phyloP scores from a whole-genome alignment of 2,797 vertebrate genomes.

The Lepilemur septentrionalis region DNA sequence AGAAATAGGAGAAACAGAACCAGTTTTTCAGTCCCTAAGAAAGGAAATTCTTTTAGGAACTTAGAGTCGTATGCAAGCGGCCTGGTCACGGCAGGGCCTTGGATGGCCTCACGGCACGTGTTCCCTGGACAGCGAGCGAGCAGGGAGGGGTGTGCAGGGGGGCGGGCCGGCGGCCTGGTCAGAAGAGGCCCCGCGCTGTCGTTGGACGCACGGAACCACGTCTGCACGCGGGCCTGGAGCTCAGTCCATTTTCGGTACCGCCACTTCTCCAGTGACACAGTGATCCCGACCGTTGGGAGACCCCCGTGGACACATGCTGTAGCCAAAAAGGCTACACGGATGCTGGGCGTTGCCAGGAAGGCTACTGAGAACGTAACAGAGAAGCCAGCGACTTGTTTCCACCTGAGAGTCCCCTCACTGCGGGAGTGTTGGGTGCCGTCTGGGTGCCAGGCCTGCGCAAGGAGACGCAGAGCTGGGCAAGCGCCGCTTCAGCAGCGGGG shows the following conservation, averaged over 20 bases:
- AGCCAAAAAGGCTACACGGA: neutral
- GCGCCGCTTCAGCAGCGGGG: no score
- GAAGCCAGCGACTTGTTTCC: neutral
- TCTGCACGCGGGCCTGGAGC: neutral
- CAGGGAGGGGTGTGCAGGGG: neutral
- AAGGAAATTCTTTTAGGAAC: neutral
- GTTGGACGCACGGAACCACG: rapidly evolving
- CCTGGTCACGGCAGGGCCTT: neutral
- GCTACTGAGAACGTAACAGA: neutral
- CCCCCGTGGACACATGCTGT: neutral
- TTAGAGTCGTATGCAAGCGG: neutral
- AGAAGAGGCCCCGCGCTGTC: neutral
- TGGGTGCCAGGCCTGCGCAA: no score
- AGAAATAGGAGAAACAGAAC: neutral
- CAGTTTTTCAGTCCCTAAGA: neutral
- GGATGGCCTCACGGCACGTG: rapidly evolving
- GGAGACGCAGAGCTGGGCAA: neutral
- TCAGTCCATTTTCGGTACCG: neutral
- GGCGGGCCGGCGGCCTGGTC: neutral
- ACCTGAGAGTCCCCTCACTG: neutral
- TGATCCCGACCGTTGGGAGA: neutral
- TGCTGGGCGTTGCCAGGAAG: neutral
- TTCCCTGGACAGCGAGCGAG: rapidly evolving
- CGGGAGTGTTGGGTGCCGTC: no score
- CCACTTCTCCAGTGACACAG: neutral